Evolutionary conservation across 2,888 invertebrate species (phyloP).

Genomic region (Polia nebulosa): DNA sequence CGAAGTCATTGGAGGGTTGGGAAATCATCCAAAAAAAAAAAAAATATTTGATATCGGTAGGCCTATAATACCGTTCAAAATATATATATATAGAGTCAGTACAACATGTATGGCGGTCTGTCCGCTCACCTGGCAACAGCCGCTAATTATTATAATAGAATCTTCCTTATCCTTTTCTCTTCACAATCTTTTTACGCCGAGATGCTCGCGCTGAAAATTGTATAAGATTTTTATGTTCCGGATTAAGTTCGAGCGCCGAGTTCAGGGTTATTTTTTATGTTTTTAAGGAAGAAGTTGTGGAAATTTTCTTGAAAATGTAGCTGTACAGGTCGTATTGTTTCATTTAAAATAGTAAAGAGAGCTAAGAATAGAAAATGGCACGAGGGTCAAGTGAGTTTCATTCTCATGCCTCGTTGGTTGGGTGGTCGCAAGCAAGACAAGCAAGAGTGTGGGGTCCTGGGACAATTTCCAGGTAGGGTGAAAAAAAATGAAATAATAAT

Average conservation of each 20-base stretch:
- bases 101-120: neutral
- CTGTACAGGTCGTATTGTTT: slow-evolving; percentile 21
- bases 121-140: slow-evolving; percentile 26
- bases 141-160: slow-evolving; percentile 64
- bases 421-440: too few species aligned
- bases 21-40: too few species aligned
- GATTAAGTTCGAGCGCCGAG: slow-evolving; percentile 50
- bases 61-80: neutral
- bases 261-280: slow-evolving; percentile 44
- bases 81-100: neutral
- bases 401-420: neutral
- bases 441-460: too few species aligned
- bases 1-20: too few species aligned
- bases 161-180: slow-evolving; percentile 47
- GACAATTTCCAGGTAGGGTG: too few species aligned
- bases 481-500: too few species aligned
- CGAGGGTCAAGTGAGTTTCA: neutral
- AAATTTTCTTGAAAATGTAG: slow-evolving; percentile 28
- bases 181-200: slow-evolving; percentile 36
- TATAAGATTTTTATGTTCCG: slow-evolving; percentile 56
- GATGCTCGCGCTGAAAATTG: slow-evolving; percentile 52
- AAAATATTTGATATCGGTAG: neutral
- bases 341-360: neutral
- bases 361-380: neutral
- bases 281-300: slow-evolving; percentile 28